Evolutionary conservation across 2,113 vertebrate species (phyloP).

Genomic region (Cryptomyrus ogoouensis): DNA sequence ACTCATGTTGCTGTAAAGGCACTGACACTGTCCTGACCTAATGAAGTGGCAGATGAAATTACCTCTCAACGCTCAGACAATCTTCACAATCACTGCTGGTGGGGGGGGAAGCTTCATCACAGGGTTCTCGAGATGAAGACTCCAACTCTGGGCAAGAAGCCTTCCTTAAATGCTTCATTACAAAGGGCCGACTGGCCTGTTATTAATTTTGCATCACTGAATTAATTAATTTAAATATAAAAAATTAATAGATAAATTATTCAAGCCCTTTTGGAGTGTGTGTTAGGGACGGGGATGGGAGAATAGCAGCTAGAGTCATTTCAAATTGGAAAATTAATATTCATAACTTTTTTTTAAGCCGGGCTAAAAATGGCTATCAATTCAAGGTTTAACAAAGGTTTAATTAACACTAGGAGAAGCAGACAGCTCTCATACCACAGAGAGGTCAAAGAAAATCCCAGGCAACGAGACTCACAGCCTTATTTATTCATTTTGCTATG

Average conservation of each 20-base stretch:
- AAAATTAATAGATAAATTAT: constrained; percentile 91
- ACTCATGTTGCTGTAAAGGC: background rate
- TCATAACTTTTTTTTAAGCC: constrained; percentile 75
- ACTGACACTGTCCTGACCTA: background rate
- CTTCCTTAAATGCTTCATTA: constrained; percentile 53
- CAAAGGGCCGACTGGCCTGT: constrained; percentile 47
- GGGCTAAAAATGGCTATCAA: constrained; percentile 63
- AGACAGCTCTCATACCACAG: constrained; percentile 31
- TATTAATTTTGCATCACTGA: constrained; percentile 85
- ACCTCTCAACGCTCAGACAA: constrained; percentile 12
- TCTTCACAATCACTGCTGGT: constrained; percentile 22
- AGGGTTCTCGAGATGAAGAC: constrained; percentile 34
- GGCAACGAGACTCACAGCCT: constrained; percentile 23
- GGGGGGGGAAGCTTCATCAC: constrained; percentile 8
- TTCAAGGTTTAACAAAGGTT: constrained; percentile 37
- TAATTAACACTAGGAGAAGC: constrained; percentile 48
- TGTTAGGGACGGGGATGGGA: constrained; percentile 46
- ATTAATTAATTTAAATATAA: constrained; percentile 84
- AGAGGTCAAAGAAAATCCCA: constrained; percentile 23
- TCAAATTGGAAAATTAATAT: constrained; percentile 86
- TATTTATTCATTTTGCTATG: constrained; percentile 5
- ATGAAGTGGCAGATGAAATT: constrained; percentile 6
- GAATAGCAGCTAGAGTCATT: constrained; percentile 56
- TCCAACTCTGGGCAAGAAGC: constrained; percentile 42
- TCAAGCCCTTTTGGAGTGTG: constrained; percentile 63